Evolutionary conservation across 2,888 invertebrate species (phyloP).

Genomic region (Synanthedon myopaeformis): DNA sequence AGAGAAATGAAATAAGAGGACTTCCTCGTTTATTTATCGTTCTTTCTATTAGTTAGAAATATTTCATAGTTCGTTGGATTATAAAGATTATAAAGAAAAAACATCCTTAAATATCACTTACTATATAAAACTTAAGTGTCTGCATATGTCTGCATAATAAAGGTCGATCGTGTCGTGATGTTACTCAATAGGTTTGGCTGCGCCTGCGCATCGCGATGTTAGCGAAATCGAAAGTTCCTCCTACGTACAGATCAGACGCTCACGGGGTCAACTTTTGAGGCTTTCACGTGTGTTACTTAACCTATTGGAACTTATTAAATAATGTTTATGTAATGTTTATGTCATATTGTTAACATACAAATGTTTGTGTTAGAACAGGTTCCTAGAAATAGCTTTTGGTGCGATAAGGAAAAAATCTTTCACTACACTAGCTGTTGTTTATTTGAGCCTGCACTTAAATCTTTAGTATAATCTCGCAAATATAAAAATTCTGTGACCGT

Average conservation of each 20-base stretch:
- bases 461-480: too few species aligned
- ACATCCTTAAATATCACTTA: too few species aligned
- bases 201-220: conserved; percentile 11
- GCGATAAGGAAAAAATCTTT: too few species aligned
- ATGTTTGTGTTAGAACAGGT: too few species aligned
- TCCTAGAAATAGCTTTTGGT: too few species aligned
- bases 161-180: conserved; percentile 24
- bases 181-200: conserved; percentile 8
- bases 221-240: conserved; percentile 49
- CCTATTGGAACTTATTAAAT: conserved; percentile 33
- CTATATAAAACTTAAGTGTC: not conserved
- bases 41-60: too few species aligned
- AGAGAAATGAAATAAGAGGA: too few species aligned
- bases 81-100: too few species aligned
- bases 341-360: not conserved
- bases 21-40: too few species aligned
- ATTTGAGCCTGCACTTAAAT: not conserved
- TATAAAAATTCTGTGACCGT: too few species aligned
- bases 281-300: conserved; percentile 55
- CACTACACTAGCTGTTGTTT: not conserved
- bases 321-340: conserved; percentile 3
- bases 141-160: conserved; percentile 16
- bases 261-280: conserved; percentile 32
- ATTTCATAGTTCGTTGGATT: too few species aligned
- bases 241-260: conserved; percentile 22